phyloP scores from a whole-genome alignment of 2,113 vertebrate species.

The Eurypyga helias region DNA sequence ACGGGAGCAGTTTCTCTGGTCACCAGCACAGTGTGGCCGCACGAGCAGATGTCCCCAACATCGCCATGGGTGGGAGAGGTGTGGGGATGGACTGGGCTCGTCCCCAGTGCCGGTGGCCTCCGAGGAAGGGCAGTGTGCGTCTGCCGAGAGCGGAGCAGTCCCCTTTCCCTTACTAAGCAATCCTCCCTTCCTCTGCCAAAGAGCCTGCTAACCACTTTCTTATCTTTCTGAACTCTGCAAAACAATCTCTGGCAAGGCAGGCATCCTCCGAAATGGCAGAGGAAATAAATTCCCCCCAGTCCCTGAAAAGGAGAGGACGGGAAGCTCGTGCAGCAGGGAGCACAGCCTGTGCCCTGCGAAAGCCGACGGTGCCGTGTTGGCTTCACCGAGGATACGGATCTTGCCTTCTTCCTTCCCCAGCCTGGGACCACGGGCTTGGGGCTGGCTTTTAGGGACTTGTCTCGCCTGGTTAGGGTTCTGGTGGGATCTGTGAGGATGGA shows the following conservation, averaged over 20 bases:
- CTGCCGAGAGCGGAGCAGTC: neutral
- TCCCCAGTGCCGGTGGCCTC: neutral
- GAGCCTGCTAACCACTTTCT: conserved; percentile 60
- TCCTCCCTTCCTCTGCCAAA: conserved; percentile 63
- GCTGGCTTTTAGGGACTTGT: neutral
- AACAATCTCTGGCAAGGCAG: conserved; percentile 64
- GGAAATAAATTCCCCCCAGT: conserved; percentile 64
- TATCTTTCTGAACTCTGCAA: conserved; percentile 67
- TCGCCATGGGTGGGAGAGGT: neutral
- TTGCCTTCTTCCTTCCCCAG: neutral
- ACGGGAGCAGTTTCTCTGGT: neutral
- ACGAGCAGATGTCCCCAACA: rapidly evolving
- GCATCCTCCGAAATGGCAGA: conserved; percentile 56
- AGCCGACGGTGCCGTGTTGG: neutral
- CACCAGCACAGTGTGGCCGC: neutral
- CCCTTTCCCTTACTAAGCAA: conserved; percentile 70
- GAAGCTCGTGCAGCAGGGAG: conserved; percentile 11
- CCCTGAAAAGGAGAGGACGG: conserved; percentile 21
- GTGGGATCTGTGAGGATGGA: neutral
- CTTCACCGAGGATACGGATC: neutral
- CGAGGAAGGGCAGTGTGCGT: conserved; percentile 43
- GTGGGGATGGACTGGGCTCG: neutral
- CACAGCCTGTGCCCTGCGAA: neutral
- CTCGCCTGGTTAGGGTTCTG: neutral
- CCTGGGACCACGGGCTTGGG: neutral